These are phyloP conservation scores for Neotoma lepida DNA, from an alignment of 2,113 vertebrate genomes.

Conservation along the genomic window DNA sequence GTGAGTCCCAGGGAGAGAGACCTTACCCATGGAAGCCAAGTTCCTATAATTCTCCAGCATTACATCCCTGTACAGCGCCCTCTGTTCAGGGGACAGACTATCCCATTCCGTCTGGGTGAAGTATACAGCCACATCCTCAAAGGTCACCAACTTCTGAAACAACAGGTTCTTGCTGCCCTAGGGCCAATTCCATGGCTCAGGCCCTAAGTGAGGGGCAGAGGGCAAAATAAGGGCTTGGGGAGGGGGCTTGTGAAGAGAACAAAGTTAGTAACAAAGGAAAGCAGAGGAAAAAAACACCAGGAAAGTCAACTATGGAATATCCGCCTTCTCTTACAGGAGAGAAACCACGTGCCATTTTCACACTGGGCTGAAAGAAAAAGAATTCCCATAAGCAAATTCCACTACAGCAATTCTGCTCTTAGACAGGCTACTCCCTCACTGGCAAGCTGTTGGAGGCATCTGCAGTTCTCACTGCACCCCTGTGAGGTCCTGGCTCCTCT, in stretches of 20 bases:
- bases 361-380: conserved; percentile 21
- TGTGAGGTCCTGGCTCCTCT: background rate
- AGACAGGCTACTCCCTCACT: background rate
- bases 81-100: conserved; percentile 72
- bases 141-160: conserved; percentile 82
- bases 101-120: conserved; percentile 76
- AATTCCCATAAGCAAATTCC: background rate
- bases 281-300: conserved; percentile 2
- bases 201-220: conserved; percentile 79
- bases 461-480: background rate
- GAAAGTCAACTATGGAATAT: background rate
- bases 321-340: conserved; percentile 9
- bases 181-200: conserved; percentile 77
- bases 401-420: background rate
- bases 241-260: conserved; percentile 44
- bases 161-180: conserved; percentile 81
- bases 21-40: conserved; percentile 77
- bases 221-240: conserved; percentile 73
- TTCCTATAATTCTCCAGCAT: conserved; percentile 81
- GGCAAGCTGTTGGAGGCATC: background rate
- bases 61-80: conserved; percentile 78
- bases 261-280: conserved; percentile 21
- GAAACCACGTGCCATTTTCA: conserved; percentile 25
- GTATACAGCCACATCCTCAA: conserved; percentile 79
- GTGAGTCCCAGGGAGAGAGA: background rate